A percentile compares a stretch with the other conserved stretches of the same genome.
Conservation (phyloP, 2,113 vertebrate genomes). For the Colinus virginianus region DNA sequence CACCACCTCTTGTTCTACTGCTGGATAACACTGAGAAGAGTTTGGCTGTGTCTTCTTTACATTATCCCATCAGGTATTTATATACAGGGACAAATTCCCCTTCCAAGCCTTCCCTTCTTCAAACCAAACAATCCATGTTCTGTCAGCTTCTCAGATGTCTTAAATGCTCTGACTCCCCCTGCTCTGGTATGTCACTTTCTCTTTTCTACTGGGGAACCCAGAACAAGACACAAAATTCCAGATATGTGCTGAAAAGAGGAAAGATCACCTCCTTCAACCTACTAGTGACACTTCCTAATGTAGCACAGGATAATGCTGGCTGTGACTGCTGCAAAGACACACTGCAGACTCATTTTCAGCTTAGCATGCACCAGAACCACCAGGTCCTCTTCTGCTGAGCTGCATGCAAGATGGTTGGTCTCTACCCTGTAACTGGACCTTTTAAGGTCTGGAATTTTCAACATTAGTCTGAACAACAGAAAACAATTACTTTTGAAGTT, state of each 20-base stretch:
- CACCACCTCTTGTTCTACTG: not conserved
- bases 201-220: not conserved
- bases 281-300: not conserved
- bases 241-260: rapidly evolving
- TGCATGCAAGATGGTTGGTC: not conserved
- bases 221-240: not conserved
- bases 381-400: not conserved
- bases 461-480: not conserved
- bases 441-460: not conserved
- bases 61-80: not conserved
- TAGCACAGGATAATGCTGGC: not conserved
- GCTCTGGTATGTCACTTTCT: not conserved
- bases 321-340: not conserved
- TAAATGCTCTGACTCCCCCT: not conserved
- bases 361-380: not conserved
- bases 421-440: not conserved
- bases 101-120: not conserved
- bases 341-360: not conserved
- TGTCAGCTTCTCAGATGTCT: not conserved
- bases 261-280: not conserved
- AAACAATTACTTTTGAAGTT: not conserved
- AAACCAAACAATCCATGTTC: not conserved
- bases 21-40: not conserved
- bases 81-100: not conserved
- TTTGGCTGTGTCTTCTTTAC: not conserved